Evolutionary conservation across 2,888 invertebrate genomes (phyloP).

Genomic region (Pinctada fucata): DNA sequence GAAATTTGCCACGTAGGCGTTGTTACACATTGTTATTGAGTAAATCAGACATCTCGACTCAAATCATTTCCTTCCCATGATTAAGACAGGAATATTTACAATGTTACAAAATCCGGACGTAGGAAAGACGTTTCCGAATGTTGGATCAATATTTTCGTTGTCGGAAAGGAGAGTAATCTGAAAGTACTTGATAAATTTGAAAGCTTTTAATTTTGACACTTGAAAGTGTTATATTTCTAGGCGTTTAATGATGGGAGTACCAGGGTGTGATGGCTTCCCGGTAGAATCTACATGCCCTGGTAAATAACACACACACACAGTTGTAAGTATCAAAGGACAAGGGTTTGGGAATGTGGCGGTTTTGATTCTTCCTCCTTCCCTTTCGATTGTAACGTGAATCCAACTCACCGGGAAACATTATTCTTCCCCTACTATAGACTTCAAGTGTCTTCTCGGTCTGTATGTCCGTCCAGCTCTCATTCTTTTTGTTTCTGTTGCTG

Average conservation of each 20-base stretch:
- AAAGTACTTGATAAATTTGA: neutral
- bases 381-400: no score
- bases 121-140: conserved; percentile 17
- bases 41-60: neutral
- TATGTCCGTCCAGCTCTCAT: no score
- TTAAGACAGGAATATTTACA: conserved; percentile 18
- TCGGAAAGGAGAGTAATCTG: neutral
- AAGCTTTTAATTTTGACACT: neutral
- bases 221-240: neutral
- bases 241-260: neutral
- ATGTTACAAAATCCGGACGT: conserved; percentile 17
- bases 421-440: no score
- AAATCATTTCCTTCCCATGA: conserved; percentile 1
- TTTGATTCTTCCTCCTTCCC: no score
- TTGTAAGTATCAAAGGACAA: no score
- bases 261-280: no score
- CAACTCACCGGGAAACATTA: no score
- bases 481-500: no score
- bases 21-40: neutral
- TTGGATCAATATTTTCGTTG: neutral
- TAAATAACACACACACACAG: no score
- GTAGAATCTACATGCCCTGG: no score
- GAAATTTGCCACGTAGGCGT: neutral
- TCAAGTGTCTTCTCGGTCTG: no score
- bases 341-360: no score